Evolutionary conservation across 2,113 vertebrate genomes (phyloP), one percentile per base, ranked within the genome.

Genomic region (Pungitius pungitius): DNA sequence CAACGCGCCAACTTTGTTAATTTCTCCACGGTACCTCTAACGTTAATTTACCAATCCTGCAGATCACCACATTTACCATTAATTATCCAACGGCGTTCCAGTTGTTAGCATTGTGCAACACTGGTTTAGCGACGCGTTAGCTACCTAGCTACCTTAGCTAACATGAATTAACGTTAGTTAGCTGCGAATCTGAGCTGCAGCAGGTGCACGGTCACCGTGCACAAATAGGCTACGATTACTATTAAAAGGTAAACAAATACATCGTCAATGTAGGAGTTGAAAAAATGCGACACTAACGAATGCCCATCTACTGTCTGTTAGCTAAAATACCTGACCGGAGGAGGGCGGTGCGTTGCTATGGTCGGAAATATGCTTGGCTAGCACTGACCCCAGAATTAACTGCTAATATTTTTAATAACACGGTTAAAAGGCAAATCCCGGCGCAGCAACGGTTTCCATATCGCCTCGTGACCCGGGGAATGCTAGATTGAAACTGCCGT

Each of bases 331-430:
- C 20, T 33, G 35, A 45, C 40, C 65, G 26, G 66, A 66, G 68
- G 77, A 82, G 68, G 70, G 45, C 69, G 62, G 89, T 87, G 85
- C 87, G 83, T 45, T 83, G 86, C 80, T 69, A 61, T 45, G 62
- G 67, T 80, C 80, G 84, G 82, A 82, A 89, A 89, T 85, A 86
- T 88, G 87, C 87, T 83, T 57, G 75, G 88, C 78, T 89, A 91
- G 88, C 89, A 87, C 55, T 33, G 24, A 49, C 55, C 67, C n/a
- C 52, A 69, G 26, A 62, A 64, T 58, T 18, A 55, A 58, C 66
- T 52, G 78, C 30, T 81, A 80, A 78, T 35, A 49, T 77, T 52
- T 51, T 1, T 13, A 56, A 73, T 64, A 26, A 30, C 22, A 10
- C 18, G 3, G 27, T 66, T 85, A 52, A 22, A 63, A 43, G 10